phyloP scores from a whole-genome alignment of 2,113 vertebrate species.

The Microcebus ravelobensis region DNA sequence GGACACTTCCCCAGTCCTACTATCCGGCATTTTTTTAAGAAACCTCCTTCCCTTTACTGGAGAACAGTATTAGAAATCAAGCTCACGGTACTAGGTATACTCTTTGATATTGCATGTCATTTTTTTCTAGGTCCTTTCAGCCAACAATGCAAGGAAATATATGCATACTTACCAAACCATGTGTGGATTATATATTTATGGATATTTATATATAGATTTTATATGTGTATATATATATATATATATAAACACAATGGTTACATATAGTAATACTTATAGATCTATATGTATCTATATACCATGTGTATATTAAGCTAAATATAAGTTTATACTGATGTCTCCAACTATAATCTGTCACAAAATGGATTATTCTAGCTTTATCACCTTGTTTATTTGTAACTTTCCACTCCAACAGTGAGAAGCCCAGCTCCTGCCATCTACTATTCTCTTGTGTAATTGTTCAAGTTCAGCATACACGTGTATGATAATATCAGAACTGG shows the following conservation, averaged over 20 bases:
- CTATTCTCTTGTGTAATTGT: background rate
- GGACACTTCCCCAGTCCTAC: background rate
- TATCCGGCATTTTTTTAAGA: background rate
- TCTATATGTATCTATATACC: background rate
- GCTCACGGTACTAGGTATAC: background rate
- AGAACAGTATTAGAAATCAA: background rate
- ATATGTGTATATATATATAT: background rate
- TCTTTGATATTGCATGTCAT: background rate
- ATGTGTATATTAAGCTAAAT: background rate
- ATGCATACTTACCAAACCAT: background rate
- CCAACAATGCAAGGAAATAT: background rate
- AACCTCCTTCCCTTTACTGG: background rate
- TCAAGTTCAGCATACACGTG: background rate
- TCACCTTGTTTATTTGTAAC: background rate
- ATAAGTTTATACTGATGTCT: background rate
- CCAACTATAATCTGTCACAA: background rate
- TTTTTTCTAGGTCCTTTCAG: background rate
- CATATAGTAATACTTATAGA: background rate
- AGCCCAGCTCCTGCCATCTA: background rate
- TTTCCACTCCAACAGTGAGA: background rate
- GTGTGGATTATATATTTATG: background rate
- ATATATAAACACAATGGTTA: background rate
- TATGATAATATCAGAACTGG: background rate
- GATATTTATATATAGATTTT: background rate
- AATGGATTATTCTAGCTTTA: background rate